These are phyloP conservation scores for Poecilobothrus nobilitatus DNA, from an alignment of 2,888 invertebrate genomes.

Conservation along the genomic window DNA sequence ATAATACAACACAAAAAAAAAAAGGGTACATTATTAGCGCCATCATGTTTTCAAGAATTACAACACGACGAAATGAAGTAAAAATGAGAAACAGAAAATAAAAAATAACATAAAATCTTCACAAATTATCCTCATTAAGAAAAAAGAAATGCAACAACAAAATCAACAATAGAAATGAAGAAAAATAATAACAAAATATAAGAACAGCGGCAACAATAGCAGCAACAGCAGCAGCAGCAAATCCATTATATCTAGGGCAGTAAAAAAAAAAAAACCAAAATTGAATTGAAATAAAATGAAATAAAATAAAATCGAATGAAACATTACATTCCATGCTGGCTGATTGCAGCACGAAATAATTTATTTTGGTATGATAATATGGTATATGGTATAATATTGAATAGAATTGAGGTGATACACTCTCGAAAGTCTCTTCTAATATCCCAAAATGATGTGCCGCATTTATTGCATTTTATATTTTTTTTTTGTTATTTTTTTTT, in stretches of 20 bases:
- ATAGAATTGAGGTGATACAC: too few species aligned
- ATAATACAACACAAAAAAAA: neutral
- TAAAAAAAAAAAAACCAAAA: neutral
- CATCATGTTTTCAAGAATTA: neutral
- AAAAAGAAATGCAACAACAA: neutral
- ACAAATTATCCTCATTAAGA: constrained; percentile 6
- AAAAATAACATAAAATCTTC: neutral
- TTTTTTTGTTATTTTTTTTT: neutral
- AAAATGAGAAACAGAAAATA: neutral
- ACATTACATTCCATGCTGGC: neutral
- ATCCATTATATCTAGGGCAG: neutral
- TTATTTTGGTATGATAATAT: constrained; percentile 3
- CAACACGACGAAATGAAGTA: neutral
- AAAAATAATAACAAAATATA: neutral
- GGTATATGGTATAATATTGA: neutral
- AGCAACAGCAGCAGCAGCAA: neutral
- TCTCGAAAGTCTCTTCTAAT: neutral
- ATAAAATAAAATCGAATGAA: neutral
- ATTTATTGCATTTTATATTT: neutral
- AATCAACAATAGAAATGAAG: too few species aligned
- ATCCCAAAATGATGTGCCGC: neutral
- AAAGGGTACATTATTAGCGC: constrained; percentile 1
- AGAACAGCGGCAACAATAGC: neutral
- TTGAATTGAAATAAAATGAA: neutral
- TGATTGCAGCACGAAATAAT: neutral